Evolutionary conservation across 2,113 vertebrate species (phyloP), one percentile per base, ranked within the genome.

Genomic region (Catharus bicknelli): DNA sequence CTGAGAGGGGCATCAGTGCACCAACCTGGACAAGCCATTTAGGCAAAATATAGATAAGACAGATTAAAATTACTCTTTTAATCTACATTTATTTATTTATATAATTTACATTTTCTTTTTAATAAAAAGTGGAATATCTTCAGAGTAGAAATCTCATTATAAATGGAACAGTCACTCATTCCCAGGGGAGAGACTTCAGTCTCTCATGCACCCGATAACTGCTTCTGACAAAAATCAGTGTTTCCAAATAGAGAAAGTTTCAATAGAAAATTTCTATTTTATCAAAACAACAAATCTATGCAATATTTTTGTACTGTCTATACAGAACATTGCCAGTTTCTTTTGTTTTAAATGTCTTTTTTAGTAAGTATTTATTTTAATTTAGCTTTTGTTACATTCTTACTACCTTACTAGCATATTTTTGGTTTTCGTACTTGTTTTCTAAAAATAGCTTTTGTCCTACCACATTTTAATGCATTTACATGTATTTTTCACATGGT

Each of bases 381-480:
- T 70, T 61, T 72, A 61, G 22, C 15, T 19, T 64, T 84, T 61
- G 6, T 54, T 89, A 67, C 16, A 40, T 36, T 73, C 32, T 77
- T 34, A 34, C n/a, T 72, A 62, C 11, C 74, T 89, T 55, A 18
- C 40, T 15, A 58, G 25, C 34, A 78, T 27, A 59, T 59, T 78
- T 78, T 25, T 16, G 13, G 68, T 53, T 19, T 57, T 42, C 18
- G 38, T 38, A 54, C 20, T 86, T 64, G 23, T 22, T 87, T 85
- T 90, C 80, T 42, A 51, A 38, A 88, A 83, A 14, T 8, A 54
- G 18, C 12, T 55, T 62, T 80, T 69, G 26, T 48, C 58, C 51
- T 88, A 47, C 59, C 9, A 4, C 48, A 26, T 67, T 90, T 86
- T 66, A 90, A 69, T 5, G 16, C 50, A 90, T 91, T 93, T 94